Conservation (phyloP, 1,140 invertebrate genomes). For the Aphelenchoides fujianensis region DNA sequence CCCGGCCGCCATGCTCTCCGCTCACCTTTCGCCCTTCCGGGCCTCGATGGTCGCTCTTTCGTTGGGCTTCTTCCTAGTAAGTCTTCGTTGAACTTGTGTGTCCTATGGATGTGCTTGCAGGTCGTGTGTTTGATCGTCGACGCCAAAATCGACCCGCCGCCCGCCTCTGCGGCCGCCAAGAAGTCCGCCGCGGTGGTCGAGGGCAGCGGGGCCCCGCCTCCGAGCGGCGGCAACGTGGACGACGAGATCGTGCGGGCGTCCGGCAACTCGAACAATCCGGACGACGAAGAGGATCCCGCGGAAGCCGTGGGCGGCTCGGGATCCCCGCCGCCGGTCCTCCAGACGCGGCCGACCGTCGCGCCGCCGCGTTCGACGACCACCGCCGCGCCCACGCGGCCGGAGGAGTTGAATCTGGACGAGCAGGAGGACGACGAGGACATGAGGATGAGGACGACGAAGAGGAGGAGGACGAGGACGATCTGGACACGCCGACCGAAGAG, state of each 20-base stretch:
- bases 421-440: conserved; percentile 2
- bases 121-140: too few species aligned
- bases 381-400: conserved; percentile 14
- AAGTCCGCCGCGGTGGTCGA: neutral
- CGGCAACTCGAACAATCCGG: conserved; percentile 29
- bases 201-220: neutral
- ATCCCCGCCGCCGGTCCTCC: conserved; percentile 23
- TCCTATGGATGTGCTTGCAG: too few species aligned
- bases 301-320: conserved; percentile 28
- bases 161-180: neutral
- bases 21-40: too few species aligned
- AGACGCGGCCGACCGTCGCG: neutral
- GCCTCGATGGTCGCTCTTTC: too few species aligned
- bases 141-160: neutral
- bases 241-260: neutral
- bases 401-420: conserved; percentile 21
- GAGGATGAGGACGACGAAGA: conserved; percentile 26
- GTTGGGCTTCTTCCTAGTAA: too few species aligned
- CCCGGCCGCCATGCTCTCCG: neutral
- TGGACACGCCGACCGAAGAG: conserved; percentile 29
- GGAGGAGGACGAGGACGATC: conserved; percentile 38
- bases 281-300: conserved; percentile 24
- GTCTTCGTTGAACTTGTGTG: too few species aligned
- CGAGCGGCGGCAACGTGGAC: conserved; percentile 3
- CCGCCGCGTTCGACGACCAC: conserved; percentile 13